phyloP scores from a whole-genome alignment of 2,797 vertebrate genomes.

The Manis crassicaudata region DNA sequence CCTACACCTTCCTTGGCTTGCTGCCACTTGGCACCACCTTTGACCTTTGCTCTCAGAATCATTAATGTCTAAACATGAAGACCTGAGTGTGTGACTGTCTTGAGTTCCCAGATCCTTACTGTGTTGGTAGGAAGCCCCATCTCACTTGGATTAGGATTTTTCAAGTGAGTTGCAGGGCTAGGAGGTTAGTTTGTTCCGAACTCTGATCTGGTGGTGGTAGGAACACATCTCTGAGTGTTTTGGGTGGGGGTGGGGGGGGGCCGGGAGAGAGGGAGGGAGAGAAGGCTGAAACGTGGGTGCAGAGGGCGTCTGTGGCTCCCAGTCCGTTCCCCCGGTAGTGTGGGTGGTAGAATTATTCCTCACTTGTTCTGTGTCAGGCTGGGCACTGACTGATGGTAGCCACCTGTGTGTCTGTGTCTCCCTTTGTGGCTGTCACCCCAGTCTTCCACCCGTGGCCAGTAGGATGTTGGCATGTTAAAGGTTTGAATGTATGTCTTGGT shows the following conservation, averaged over 20 bases:
- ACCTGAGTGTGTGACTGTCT: slow-evolving; percentile 48
- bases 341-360: background rate
- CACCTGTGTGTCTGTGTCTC: background rate
- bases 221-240: fast-evolving
- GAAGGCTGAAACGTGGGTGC: background rate
- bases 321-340: background rate
- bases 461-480: background rate
- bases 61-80: background rate
- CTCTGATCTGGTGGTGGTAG: background rate
- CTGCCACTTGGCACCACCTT: slow-evolving; percentile 71
- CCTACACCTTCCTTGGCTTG: slow-evolving; percentile 61
- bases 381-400: background rate
- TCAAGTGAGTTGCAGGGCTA: background rate
- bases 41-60: slow-evolving; percentile 21
- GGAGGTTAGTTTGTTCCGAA: background rate
- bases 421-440: background rate
- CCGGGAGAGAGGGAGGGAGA: too few relatives aligned
- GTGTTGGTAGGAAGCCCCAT: background rate
- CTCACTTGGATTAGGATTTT: background rate
- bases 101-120: slow-evolving; percentile 7
- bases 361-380: background rate
- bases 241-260: background rate
- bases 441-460: background rate
- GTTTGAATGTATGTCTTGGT: background rate
- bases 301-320: background rate